Evolutionary conservation across 2,113 vertebrate genomes (phyloP), one percentile per base, ranked within the genome.

Genomic region (Pseudorhombus dupliciocellatus): DNA sequence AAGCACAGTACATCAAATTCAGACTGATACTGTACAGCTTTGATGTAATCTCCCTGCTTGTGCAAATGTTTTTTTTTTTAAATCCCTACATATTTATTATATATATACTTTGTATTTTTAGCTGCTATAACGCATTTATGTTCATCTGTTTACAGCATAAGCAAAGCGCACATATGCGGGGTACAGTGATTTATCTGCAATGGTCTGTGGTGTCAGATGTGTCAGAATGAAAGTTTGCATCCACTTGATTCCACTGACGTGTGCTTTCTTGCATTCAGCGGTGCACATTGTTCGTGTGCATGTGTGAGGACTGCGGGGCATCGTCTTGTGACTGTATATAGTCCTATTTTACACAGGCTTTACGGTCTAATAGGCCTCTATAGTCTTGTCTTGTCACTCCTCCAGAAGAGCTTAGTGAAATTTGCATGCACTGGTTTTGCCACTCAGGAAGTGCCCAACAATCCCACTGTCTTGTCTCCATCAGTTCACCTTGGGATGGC

Each of bases 401-500:
- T 14, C 46, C 53, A 40, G 40, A 55, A 50, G n/a, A 73, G 52
- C 60, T 73, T 64, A 53, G 21, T 40, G 50, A 73, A 54, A 59
- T 69, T 30, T 60, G 54, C 31, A 69, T 69, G 34, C 51, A 6
- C 34, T 57, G 48, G 14, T 55, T 68, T 63, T 59, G 50, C 21
- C 75, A 48, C 40, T 63, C 53, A n/a, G 55, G 24, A 70, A 24
- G 2, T 2, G 73, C 48, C 26, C 54, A 58, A n/a, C 10, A 59
- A 46, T 70, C 40, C 53, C 62, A 61, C 65, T 63, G 37, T 48
- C 67, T 64, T 64, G 57, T 65, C 57, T 68, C 54, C 44, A 16
- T 55, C 69, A 18, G 75, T 67, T 77, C 24, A 76, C 14, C 62
- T 37, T 81, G 50, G 79, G 69, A 40, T 56, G 63, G 52, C 21